Percentiles rank a stretch among this genome's conserved stretches.
These are phyloP conservation scores for Drosophila sucinea DNA, from an alignment of 1,140 invertebrate genomes.

Conservation along the genomic window DNA sequence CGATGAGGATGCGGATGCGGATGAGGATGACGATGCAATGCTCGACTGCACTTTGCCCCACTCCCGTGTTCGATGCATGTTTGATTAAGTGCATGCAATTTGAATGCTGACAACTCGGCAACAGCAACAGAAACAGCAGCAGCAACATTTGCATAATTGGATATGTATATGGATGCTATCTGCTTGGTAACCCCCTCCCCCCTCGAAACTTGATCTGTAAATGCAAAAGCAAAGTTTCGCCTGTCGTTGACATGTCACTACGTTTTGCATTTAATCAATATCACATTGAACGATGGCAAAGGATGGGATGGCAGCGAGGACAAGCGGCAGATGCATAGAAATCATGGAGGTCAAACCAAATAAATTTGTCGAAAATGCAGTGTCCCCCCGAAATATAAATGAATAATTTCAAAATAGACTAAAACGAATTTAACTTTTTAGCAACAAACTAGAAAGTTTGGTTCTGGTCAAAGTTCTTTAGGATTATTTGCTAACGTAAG, in stretches of 20 bases:
- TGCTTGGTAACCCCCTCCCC: conserved; percentile 1
- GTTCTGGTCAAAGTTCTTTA: too few relatives aligned
- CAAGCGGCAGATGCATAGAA: not conserved
- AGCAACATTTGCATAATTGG: conserved; percentile 70
- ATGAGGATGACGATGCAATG: not conserved
- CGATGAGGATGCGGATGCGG: not conserved
- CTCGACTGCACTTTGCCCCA: conserved; percentile 30
- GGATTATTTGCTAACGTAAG: too few relatives aligned
- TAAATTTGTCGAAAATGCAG: not conserved
- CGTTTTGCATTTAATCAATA: conserved; percentile 57
- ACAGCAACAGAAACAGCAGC: conserved; percentile 36
- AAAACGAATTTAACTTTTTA: too few relatives aligned
- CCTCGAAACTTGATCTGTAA: conserved; percentile 41
- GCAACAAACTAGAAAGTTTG: too few relatives aligned
- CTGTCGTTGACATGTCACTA: conserved; percentile 46
- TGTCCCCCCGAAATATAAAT: too few relatives aligned
- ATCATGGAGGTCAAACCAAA: not conserved
- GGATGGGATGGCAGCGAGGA: not conserved
- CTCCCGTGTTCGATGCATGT: conserved; percentile 51
- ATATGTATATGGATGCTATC: conserved; percentile 30
- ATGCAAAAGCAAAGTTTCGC: conserved; percentile 41
- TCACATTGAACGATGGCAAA: not conserved
- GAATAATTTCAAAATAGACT: too few relatives aligned
- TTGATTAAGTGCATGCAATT: conserved; percentile 70
- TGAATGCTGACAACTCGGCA: conserved; percentile 51